phyloP scores from a whole-genome alignment of 2,113 vertebrate species.

The Aramus guarauna region DNA sequence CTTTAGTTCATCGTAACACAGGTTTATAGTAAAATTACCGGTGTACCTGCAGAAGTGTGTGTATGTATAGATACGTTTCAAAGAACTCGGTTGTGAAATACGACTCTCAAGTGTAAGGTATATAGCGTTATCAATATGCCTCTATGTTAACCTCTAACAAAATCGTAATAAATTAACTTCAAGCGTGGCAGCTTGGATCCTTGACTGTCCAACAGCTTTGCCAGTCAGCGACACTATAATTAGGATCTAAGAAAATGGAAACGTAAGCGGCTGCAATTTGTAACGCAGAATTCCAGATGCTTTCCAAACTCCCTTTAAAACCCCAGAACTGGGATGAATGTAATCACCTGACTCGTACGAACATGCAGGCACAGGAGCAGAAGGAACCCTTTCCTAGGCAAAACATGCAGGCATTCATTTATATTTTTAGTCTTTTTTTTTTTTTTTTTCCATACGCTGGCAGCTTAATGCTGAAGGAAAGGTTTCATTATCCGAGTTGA shows the following conservation, averaged over 20 bases:
- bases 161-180: not conserved
- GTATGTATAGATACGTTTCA: not conserved
- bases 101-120: not conserved
- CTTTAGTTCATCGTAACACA: not conserved
- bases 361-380: not conserved
- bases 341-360: not conserved
- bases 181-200: not conserved
- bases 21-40: not conserved
- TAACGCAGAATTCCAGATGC: not conserved
- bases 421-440: constrained; percentile 13
- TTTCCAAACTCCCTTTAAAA: not conserved
- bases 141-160: not conserved
- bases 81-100: not conserved
- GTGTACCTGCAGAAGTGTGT: not conserved
- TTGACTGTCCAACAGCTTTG: not conserved
- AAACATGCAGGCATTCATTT: not conserved
- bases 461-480: constrained; percentile 40
- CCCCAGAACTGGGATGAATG: not conserved
- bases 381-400: not conserved
- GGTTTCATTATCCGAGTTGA: constrained; percentile 60
- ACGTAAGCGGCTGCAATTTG: not conserved
- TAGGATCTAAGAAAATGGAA: not conserved
- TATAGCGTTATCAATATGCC: not conserved
- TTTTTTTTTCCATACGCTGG: not conserved
- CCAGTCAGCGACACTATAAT: not conserved